Conservation (phyloP, 1,140 invertebrate species). For the Paraescarpia echinospica region DNA sequence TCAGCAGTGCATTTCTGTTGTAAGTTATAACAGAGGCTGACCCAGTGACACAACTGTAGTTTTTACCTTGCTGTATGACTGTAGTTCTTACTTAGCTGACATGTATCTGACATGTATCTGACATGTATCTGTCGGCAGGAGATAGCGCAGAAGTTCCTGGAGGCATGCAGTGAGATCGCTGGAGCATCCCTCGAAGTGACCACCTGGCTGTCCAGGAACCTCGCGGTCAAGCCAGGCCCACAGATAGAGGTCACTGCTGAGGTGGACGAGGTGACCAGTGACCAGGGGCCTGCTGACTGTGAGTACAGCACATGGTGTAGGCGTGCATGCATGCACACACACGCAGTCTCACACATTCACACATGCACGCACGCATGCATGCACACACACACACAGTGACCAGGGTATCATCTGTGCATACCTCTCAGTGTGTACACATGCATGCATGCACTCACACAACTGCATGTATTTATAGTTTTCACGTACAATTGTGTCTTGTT, state of each 20-base stretch:
- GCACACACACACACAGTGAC: neutral
- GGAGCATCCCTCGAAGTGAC: conserved; percentile 87
- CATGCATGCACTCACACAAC: too few relatives aligned
- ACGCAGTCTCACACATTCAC: neutral
- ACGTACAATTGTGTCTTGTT: too few relatives aligned
- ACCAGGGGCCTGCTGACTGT: conserved; percentile 37
- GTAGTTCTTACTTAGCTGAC: too few relatives aligned
- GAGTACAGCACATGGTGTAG: neutral
- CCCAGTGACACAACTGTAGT: too few relatives aligned
- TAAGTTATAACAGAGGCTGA: too few relatives aligned
- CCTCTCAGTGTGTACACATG: too few relatives aligned
- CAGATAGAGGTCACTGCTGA: conserved; percentile 44
- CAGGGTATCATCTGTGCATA: too few relatives aligned
- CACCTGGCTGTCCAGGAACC: conserved; percentile 84
- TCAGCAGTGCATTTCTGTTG: too few relatives aligned
- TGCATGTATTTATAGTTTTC: too few relatives aligned
- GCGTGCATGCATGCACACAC: neutral
- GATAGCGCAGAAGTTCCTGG: conserved; percentile 70
- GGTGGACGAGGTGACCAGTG: conserved; percentile 32
- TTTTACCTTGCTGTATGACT: too few relatives aligned
- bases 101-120: too few relatives aligned
- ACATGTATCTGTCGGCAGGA: conserved; percentile 39
- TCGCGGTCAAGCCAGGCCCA: conserved; percentile 75
- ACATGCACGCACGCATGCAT: neutral
- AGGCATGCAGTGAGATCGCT: conserved; percentile 82